Percentiles rank a stretch among this genome's conserved stretches.
These are phyloP conservation scores for Drosophila parabipectinata DNA, from an alignment of 1,140 invertebrate species.

Conservation along the genomic window DNA sequence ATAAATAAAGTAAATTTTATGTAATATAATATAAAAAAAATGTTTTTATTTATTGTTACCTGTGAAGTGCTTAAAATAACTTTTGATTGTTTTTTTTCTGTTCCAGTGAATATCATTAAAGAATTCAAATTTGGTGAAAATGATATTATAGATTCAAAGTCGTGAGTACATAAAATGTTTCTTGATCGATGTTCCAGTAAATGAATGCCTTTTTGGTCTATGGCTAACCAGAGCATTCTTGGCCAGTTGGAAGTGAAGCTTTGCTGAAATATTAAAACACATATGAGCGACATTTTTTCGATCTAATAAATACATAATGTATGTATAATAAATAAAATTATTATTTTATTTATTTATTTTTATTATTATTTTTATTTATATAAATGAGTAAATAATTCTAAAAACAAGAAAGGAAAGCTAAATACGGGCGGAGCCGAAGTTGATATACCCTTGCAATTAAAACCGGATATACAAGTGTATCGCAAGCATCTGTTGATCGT, in stretches of 20 bases:
- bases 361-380: no score
- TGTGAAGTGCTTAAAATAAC: slow-evolving; percentile 94
- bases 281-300: neutral
- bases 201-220: slow-evolving; percentile 96
- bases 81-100: slow-evolving; percentile 95
- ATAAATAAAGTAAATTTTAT: no score
- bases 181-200: slow-evolving; percentile 94
- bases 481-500: no score
- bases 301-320: no score
- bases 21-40: no score
- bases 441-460: no score
- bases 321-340: no score
- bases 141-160: slow-evolving; percentile 93
- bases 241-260: slow-evolving; percentile 98
- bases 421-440: no score
- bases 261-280: slow-evolving; percentile 85
- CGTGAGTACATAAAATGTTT: slow-evolving; percentile 94
- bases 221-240: slow-evolving; percentile 93
- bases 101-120: slow-evolving; percentile 95
- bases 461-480: no score
- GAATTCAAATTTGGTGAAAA: slow-evolving; percentile 95
- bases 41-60: slow-evolving; percentile 84
- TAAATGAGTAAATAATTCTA: no score
- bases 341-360: no score
- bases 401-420: no score